Evolutionary conservation across 2,888 invertebrate species (phyloP).

Genomic region (Apoda limacodes): DNA sequence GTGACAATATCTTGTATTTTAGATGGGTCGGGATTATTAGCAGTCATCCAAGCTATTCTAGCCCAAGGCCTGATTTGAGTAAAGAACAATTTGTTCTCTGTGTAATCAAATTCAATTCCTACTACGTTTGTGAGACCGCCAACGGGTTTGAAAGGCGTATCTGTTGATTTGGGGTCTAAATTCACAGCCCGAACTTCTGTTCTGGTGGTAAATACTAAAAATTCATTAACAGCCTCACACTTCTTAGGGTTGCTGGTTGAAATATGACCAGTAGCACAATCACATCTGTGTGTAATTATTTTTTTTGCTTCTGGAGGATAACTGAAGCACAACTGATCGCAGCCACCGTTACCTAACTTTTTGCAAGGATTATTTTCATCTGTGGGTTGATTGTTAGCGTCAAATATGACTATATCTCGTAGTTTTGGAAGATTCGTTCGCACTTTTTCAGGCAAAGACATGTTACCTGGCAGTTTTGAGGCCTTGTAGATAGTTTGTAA

Average conservation of each 20-base stretch:
- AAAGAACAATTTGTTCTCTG: conserved; percentile 88
- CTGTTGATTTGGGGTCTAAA: conserved; percentile 84
- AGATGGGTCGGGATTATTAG: conserved; percentile 73
- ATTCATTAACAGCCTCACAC: conserved; percentile 89
- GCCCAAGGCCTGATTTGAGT: conserved; percentile 95
- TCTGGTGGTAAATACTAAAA: conserved; percentile 92
- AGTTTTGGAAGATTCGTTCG: conserved; percentile 87
- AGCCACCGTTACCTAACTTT: conserved; percentile 82
- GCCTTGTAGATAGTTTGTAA: conserved; percentile 85
- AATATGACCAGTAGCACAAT: conserved; percentile 91
- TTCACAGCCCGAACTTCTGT: conserved; percentile 94
- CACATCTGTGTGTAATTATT: conserved; percentile 77
- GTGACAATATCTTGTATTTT: conserved; percentile 77
- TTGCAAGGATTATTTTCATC: conserved; percentile 87
- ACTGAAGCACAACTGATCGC: conserved; percentile 96
- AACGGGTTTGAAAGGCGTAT: conserved; percentile 86
- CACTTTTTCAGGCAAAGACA: conserved; percentile 76
- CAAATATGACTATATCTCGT: conserved; percentile 92
- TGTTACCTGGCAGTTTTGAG: conserved; percentile 81
- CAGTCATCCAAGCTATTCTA: conserved; percentile 84
- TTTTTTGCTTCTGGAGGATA: conserved; percentile 77
- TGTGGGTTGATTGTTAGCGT: conserved; percentile 86
- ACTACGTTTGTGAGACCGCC: conserved; percentile 92
- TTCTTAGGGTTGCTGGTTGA: conserved; percentile 72
- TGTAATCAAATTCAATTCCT: conserved; percentile 95